Evolutionary conservation across 2,888 invertebrate species (phyloP).

Genomic region (Aplocera efformata): DNA sequence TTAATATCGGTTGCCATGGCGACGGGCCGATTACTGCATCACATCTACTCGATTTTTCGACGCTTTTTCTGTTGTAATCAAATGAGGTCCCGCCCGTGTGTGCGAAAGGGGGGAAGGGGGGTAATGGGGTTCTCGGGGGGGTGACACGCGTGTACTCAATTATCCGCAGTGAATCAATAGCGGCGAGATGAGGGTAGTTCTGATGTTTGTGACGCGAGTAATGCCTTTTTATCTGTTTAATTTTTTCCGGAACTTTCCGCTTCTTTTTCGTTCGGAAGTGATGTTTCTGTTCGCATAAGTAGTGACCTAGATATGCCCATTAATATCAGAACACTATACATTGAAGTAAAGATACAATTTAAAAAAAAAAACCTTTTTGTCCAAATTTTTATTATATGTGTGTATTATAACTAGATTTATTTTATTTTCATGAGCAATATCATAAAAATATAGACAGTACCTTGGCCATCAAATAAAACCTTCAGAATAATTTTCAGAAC

Average conservation of each 20-base stretch:
- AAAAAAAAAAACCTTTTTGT: no score
- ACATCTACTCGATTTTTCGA: conserved; percentile 77
- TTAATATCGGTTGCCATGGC: conserved; percentile 76
- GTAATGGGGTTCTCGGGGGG: conserved; percentile 36
- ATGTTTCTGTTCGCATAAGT: no score
- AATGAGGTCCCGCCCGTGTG: conserved; percentile 76
- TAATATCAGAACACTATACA: no score
- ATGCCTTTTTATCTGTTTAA: conserved; percentile 64
- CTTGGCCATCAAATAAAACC: no score
- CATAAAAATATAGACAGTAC: no score
- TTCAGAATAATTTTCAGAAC: no score
- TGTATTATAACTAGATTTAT: no score
- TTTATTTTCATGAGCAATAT: no score
- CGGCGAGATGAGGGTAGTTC: conserved; percentile 78
- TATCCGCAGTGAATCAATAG: conserved; percentile 81
- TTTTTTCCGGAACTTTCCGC: conserved; percentile 36
- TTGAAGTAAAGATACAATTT: no score
- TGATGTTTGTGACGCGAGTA: conserved; percentile 62
- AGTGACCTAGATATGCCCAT: conserved; percentile 12
- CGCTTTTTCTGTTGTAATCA: conserved; percentile 80
- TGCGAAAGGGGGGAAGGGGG: conserved; percentile 33
- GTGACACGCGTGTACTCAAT: conserved; percentile 79
- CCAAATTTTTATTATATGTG: no score
- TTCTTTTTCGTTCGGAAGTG: conserved; percentile 8
- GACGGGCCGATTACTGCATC: conserved; percentile 76